Conservation (phyloP, 2,888 invertebrate genomes). For the Spatulosminthurus flaviceps region DNA sequence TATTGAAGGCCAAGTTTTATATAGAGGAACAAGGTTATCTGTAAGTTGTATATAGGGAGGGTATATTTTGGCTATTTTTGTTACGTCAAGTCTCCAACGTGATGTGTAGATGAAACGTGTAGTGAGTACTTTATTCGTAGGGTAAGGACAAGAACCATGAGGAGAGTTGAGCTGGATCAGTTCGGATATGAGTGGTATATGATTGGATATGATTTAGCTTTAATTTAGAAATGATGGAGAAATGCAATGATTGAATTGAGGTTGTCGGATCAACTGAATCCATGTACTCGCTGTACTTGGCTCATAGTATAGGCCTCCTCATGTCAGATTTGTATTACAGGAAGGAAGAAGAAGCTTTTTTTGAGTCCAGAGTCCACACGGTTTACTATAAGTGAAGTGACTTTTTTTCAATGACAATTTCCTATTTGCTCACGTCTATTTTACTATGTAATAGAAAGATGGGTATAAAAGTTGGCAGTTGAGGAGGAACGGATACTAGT, state of each 20-base stretch:
- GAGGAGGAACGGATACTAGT: background rate
- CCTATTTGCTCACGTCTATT: background rate
- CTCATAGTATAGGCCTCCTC: background rate
- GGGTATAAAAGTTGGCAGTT: too few relatives aligned
- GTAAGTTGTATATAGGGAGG: too few relatives aligned
- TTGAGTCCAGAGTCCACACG: too few relatives aligned
- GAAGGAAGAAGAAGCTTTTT: too few relatives aligned
- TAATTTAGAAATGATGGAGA: constrained; percentile 27
- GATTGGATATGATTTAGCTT: constrained; percentile 7
- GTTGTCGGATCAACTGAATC: background rate
- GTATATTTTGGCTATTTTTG: too few relatives aligned
- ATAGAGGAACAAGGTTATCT: too few relatives aligned
- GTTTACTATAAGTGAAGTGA: too few relatives aligned
- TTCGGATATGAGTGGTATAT: background rate
- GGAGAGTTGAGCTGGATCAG: background rate
- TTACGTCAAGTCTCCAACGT: too few relatives aligned
- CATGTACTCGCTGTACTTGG: background rate
- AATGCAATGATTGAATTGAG: constrained; percentile 20
- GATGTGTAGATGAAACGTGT: too few relatives aligned
- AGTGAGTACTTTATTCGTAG: background rate
- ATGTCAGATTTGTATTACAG: too few relatives aligned
- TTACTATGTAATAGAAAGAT: background rate
- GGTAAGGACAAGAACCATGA: background rate
- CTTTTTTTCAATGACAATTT: too few relatives aligned
- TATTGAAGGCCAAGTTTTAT: background rate